Percentiles rank a stretch among this genome's conserved stretches.
Evolutionary conservation across 2,888 invertebrate genomes (phyloP).

Genomic region (Nesidiocoris tenuis): DNA sequence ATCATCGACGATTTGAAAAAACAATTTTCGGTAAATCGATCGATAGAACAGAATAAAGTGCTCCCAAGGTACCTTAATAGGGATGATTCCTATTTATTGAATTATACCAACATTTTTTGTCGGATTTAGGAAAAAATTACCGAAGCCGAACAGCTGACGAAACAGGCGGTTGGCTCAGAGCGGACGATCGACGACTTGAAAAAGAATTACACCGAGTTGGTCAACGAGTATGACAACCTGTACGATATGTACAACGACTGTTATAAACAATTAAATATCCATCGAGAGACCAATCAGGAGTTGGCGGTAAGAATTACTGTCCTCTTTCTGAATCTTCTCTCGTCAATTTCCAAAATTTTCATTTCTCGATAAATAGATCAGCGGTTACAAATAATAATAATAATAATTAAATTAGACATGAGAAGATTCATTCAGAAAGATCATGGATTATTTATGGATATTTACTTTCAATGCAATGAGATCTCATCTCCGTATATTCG

Average conservation of each 20-base stretch:
- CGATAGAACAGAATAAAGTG: too few relatives aligned
- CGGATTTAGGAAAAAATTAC: constrained; percentile 32
- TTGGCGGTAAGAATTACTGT: constrained; percentile 25
- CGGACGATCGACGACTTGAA: constrained; percentile 11
- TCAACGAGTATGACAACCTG: constrained; percentile 16
- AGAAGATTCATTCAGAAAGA: too few relatives aligned
- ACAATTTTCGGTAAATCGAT: constrained; percentile 27
- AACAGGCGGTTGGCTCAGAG: constrained; percentile 3
- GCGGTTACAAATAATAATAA: too few relatives aligned
- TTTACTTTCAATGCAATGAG: too few relatives aligned
- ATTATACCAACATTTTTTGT: neutral
- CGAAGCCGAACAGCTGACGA: constrained; percentile 22
- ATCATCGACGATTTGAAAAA: constrained; percentile 27
- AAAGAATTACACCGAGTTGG: constrained; percentile 9
- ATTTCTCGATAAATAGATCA: too few relatives aligned
- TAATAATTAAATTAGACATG: too few relatives aligned
- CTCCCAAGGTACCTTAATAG: too few relatives aligned
- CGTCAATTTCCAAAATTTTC: too few relatives aligned
- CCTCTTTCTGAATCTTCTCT: too few relatives aligned
- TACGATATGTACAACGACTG: constrained; percentile 37
- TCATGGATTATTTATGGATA: too few relatives aligned
- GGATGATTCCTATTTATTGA: too few relatives aligned
- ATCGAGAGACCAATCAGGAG: constrained; percentile 33
- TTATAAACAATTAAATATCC: constrained; percentile 17
- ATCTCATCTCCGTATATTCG: too few relatives aligned